Evolutionary conservation across 2,888 invertebrate genomes (phyloP).

Genomic region (Apomyelois bistriatella): DNA sequence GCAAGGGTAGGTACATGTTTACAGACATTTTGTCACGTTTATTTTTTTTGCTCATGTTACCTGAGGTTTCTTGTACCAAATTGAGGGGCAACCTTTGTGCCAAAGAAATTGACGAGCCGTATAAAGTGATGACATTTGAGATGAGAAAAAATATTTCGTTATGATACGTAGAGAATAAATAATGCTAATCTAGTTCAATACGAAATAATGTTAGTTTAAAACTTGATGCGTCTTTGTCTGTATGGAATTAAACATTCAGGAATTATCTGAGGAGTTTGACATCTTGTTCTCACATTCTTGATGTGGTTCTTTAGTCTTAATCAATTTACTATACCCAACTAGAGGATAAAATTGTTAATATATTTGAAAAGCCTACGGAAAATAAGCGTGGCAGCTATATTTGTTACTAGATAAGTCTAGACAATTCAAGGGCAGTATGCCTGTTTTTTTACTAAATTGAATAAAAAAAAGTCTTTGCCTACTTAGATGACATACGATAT

Average conservation of each 20-base stretch:
- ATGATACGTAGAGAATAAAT: slow-evolving; percentile 36
- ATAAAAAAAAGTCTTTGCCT: no score
- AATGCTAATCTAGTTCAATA: not conserved
- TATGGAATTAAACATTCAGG: not conserved
- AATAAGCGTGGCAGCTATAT: no score
- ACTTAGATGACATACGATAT: no score
- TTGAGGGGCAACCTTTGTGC: slow-evolving; percentile 59
- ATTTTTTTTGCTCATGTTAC: slow-evolving; percentile 57
- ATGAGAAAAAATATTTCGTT: slow-evolving; percentile 35
- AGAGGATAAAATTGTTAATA: no score
- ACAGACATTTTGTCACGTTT: slow-evolving; percentile 78
- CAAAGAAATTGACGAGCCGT: slow-evolving; percentile 53
- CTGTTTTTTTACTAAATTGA: no score
- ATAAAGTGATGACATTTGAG: slow-evolving; percentile 65
- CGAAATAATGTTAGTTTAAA: not conserved
- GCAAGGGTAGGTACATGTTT: slow-evolving; percentile 72
- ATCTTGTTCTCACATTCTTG: no score
- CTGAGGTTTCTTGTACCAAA: slow-evolving; percentile 62
- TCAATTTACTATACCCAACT: no score
- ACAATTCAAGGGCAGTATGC: no score
- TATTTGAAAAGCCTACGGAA: no score
- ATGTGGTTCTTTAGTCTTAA: no score
- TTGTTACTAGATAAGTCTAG: no score
- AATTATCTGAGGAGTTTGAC: no score
- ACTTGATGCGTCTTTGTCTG: not conserved